Base-by-base conservation (phyloP, 2,113 vertebrate genomes). In the Pitta sordida region DNA sequence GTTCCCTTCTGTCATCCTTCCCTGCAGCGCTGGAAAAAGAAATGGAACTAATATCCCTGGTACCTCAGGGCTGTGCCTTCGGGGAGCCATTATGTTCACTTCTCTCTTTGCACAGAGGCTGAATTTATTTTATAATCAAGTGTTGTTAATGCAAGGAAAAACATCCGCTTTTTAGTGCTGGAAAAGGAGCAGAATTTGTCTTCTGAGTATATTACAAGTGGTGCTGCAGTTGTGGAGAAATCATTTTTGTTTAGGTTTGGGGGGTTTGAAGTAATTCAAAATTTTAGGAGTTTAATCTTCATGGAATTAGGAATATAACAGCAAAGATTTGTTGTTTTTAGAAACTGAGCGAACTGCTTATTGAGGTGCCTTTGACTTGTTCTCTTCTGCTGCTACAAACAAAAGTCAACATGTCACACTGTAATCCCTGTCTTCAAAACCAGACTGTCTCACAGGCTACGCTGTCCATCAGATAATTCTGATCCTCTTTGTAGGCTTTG, bases 81-180 rank as follows among this genome's bases (percentile, higher is more conserved):
- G 70, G 86, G 84, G 83, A 93, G 67, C 46, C 41, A 18, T 91
- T 92, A 69, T 16, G 43, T 80, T 92, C 51, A 17, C 59, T 96
- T 51, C 32, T 83, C 29, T 83, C 58, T 79, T 81, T 92, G 65
- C 84, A 58, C 56, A 80, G 74, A 89, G 78, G 74, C 37, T 43
- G 52, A 77, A 83, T 85, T 81, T 92, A 69, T 91, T 91, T 92
- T 82, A 49, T 94, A 79, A 89, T 92, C 81, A 87, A 93, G 39
- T 93, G 81, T 56, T 91, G 62, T 64, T 95, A 91, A 92, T 94
- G 75, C 51, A 59, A 49, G 2, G 85, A 51, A 91, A 87, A 94
- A 39, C 37, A 79, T 90, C 86, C 88, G 81, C 44, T 77, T 93
- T 91, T 56, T 65, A 94, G 59, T 69, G 37, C 46, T 69, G 65